Percentiles rank a stretch among this genome's conserved stretches.
Conservation (phyloP, 1,140 invertebrate species). For the Dermatophagoides farinae region DNA sequence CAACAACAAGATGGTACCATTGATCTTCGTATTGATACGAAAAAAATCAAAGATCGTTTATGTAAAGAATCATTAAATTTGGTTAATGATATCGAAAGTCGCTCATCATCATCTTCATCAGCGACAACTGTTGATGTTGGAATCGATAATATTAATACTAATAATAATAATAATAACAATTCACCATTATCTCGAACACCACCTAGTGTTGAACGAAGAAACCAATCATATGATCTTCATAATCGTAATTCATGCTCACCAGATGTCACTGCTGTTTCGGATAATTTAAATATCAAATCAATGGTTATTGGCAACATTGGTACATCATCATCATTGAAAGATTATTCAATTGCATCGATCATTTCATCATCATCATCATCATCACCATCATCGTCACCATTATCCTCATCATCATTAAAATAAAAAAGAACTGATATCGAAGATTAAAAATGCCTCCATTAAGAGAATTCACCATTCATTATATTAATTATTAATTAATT, state of each 20-base stretch:
- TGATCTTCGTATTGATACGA: conserved; percentile 4
- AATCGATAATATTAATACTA: background rate
- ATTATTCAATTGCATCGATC: background rate
- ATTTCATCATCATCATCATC: background rate
- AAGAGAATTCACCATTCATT: no score
- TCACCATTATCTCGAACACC: background rate
- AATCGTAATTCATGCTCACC: background rate
- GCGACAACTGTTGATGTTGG: background rate
- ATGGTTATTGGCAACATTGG: background rate
- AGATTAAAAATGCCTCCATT: no score
- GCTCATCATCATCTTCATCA: background rate
- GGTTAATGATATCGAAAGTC: background rate
- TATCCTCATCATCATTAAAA: background rate
- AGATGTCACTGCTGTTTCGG: background rate
- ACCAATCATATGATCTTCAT: background rate
- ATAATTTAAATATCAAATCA: background rate
- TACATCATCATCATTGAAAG: background rate
- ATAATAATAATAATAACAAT: background rate
- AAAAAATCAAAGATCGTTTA: background rate
- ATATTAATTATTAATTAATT: no score
- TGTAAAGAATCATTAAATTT: background rate
- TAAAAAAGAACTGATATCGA: no score
- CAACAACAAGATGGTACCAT: background rate
- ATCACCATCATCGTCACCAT: background rate
- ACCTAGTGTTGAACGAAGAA: background rate